Evolutionary conservation across 2,797 vertebrate genomes (phyloP).

Genomic region (Mus caroli): DNA sequence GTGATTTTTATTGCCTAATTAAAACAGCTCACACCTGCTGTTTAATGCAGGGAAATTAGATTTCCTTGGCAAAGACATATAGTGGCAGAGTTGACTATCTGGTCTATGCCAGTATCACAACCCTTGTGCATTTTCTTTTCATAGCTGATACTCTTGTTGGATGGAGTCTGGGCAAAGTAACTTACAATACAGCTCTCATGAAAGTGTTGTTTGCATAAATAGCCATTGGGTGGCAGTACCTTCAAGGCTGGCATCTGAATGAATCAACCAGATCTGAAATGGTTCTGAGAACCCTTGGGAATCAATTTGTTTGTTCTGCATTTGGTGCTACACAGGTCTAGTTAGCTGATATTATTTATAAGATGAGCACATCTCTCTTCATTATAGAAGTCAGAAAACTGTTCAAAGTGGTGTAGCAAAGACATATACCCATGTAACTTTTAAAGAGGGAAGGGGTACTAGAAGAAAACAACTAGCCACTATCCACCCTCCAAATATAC

Average conservation of each 20-base stretch:
- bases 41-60: constrained; percentile 59
- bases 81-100: neutral
- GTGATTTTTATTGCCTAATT: constrained; percentile 65
- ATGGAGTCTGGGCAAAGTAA: constrained; percentile 10
- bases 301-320: constrained; percentile 12
- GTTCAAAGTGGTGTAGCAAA: constrained; percentile 26
- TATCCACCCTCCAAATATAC: neutral
- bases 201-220: constrained; percentile 68
- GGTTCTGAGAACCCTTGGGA: neutral
- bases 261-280: neutral
- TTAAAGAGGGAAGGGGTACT: neutral
- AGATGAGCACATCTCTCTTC: constrained; percentile 36
- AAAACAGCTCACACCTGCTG: constrained; percentile 60
- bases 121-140: neutral
- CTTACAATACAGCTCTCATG: neutral
- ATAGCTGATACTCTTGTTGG: neutral
- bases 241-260: constrained; percentile 50
- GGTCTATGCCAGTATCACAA: neutral
- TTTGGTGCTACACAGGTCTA: neutral
- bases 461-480: neutral
- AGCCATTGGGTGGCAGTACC: constrained; percentile 76
- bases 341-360: constrained; percentile 32
- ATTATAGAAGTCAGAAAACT: neutral
- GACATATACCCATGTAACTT: neutral
- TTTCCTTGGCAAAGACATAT: constrained; percentile 55